phyloP scores from a whole-genome alignment of 64 coral and sea anemone species.

The Orbicella faveolata region DNA sequence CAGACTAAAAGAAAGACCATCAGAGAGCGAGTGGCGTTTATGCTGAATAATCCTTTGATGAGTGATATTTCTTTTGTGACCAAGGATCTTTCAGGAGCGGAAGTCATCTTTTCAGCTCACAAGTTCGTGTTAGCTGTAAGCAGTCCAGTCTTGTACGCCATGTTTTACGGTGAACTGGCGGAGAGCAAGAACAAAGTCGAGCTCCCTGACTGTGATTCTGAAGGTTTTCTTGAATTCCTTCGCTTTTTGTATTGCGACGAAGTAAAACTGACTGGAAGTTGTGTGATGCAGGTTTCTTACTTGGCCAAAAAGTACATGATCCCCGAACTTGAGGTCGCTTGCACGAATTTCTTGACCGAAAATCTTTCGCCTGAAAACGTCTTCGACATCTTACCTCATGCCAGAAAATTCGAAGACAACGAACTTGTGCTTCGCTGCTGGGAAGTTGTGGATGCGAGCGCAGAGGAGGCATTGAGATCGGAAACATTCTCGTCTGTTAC shows the following conservation, averaged over 20 bases:
- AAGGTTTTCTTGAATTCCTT: conserved; percentile 45
- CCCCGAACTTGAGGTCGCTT: conserved; percentile 26
- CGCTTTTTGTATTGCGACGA: conserved; percentile 69
- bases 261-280: conserved; percentile 2
- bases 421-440: conserved; percentile 43
- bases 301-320: conserved; percentile 74
- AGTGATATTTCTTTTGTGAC: conserved; percentile 38
- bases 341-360: conserved; percentile 36
- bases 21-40: conserved; percentile 15
- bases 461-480: conserved; percentile 7
- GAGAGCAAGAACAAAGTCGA: conserved; percentile 13
- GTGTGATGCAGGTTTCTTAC: conserved; percentile 53
- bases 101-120: conserved; percentile 15
- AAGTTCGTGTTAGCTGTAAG: conserved; percentile 50
- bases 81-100: not conserved
- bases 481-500: conserved; percentile 38
- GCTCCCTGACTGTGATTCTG: conserved; percentile 45
- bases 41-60: conserved; percentile 51
- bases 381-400: conserved; percentile 53
- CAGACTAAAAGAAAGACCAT: conserved; percentile 26
- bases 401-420: conserved; percentile 38
- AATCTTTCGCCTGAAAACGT: conserved; percentile 48
- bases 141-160: conserved; percentile 56
- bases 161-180: conserved; percentile 46
- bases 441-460: conserved; percentile 46